These are phyloP conservation scores for Vespertilio murinus DNA, from an alignment of 2,797 vertebrate genomes.

Conservation along the genomic window DNA sequence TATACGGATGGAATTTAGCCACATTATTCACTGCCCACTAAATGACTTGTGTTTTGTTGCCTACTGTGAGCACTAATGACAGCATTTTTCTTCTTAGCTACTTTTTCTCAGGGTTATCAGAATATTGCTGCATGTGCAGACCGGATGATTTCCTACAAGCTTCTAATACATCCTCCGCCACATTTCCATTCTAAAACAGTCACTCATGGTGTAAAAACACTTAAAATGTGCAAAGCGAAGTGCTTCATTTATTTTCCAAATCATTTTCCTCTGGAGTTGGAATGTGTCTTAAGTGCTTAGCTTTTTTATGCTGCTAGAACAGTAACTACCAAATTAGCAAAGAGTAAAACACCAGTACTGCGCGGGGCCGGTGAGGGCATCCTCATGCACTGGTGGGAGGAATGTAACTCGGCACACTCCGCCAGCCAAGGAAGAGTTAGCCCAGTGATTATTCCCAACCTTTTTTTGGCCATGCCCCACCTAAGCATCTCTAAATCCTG, in stretches of 20 bases:
- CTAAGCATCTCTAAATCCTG: no score
- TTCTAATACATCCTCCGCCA: neutral
- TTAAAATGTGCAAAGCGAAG: neutral
- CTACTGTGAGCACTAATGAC: neutral
- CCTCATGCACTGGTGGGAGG: neutral
- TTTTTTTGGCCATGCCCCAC: no score
- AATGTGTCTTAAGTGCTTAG: neutral
- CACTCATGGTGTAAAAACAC: neutral
- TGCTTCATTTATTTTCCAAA: neutral
- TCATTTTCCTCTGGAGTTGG: neutral
- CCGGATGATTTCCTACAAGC: neutral
- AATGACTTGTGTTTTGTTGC: slow-evolving; percentile 27
- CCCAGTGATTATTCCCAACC: no score
- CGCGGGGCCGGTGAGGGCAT: neutral
- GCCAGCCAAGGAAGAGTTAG: neutral
- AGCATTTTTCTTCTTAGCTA: neutral
- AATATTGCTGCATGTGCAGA: neutral
- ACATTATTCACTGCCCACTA: slow-evolving; percentile 3
- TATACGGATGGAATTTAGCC: neutral
- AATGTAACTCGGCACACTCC: neutral
- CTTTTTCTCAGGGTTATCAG: neutral
- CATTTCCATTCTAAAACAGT: neutral
- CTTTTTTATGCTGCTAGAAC: neutral
- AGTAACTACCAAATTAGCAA: neutral
- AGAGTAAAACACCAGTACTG: neutral